Base-by-base conservation (phyloP, 2,797 vertebrate genomes). In the Microcaecilia unicolor region DNA sequence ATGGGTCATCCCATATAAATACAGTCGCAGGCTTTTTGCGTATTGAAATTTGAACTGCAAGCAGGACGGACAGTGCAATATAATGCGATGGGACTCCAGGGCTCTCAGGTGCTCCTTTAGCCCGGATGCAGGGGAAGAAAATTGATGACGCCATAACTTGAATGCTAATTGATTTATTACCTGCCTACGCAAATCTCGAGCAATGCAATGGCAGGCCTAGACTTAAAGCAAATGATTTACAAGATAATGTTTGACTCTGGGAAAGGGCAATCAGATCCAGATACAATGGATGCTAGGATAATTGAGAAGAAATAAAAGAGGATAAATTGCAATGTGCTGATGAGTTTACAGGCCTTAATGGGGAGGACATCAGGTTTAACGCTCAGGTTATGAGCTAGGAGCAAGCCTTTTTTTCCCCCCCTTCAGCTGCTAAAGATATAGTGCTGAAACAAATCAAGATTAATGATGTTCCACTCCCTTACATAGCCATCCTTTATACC, bases 251-350 rank as follows among this genome's bases (percentile, higher is more conserved):
- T 83, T 81, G 78, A 83, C 80, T 84, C 76, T 77, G 55, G 56
- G 52, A 85, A 76, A 84, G 78, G 79, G 79, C 79, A 85, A 86
- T 83, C 81, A 85, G 79, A 79, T 80, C 79, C 78, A 83, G 74
- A 84, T 82, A 80, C 78, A 81, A 80, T 80, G 78, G 79, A 86
- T 80, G 80, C 83, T 83, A 76, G 78, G 77, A 83, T 85, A 85
- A 86, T 83, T 84, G 81, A 79, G 78, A 83, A 82, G 74, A 74
- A 83, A 84, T 81, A 81, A 85, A 85, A 84, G 74, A 86, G 81
- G 80, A 83, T 85, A 83, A 83, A 86, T 86, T 80, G 81, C 79
- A 46, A 41, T 71, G 74, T 70, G 76, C 74, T 84, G 85, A 85
- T 83, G 78, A 85, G 79, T 76, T 81, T 84, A 85, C 77, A 83